These are phyloP conservation scores for Sternarchorhynchus goeldii DNA, from an alignment of 2,797 vertebrate species.

Conservation along the genomic window DNA sequence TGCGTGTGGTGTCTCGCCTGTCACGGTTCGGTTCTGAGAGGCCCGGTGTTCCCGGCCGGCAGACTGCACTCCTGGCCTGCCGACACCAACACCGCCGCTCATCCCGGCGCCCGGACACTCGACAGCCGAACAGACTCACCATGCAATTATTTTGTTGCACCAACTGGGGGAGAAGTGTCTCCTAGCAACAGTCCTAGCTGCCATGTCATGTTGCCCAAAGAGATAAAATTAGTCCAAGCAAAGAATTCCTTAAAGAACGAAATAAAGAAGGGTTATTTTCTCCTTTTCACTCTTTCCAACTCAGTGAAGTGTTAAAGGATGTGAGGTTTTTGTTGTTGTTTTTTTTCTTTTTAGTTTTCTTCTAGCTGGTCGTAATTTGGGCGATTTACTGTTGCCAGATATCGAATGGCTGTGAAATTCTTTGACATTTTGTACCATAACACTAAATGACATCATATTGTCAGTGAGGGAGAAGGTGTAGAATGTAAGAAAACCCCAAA, in stretches of 20 bases:
- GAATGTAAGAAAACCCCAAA: not conserved
- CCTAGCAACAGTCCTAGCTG: slow-evolving; percentile 80
- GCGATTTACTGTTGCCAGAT: slow-evolving; percentile 26
- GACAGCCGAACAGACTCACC: slow-evolving; percentile 66
- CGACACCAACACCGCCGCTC: slow-evolving; percentile 51
- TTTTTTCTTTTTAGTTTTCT: not conserved
- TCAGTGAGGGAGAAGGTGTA: not conserved
- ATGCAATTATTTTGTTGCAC: slow-evolving; percentile 78
- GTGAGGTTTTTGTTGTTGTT: not conserved
- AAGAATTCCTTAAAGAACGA: slow-evolving; percentile 52
- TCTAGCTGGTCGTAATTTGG: slow-evolving; percentile 13
- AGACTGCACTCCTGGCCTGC: slow-evolving; percentile 54
- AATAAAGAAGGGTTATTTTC: slow-evolving; percentile 4
- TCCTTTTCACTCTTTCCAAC: slow-evolving; percentile 10
- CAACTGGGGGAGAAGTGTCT: slow-evolving; percentile 72
- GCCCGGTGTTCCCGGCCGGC: slow-evolving; percentile 48
- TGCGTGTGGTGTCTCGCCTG: slow-evolving; percentile 42
- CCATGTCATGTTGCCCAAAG: slow-evolving; percentile 65
- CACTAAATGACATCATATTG: not conserved
- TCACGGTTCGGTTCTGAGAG: slow-evolving; percentile 42
- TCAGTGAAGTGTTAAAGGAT: slow-evolving; percentile 20
- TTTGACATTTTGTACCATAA: slow-evolving; percentile 29
- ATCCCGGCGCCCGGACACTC: slow-evolving; percentile 67
- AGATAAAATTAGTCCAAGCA: slow-evolving; percentile 72
- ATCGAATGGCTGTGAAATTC: slow-evolving; percentile 28